phyloP scores from a whole-genome alignment of 2,888 invertebrate species.

The Polia nebulosa region DNA sequence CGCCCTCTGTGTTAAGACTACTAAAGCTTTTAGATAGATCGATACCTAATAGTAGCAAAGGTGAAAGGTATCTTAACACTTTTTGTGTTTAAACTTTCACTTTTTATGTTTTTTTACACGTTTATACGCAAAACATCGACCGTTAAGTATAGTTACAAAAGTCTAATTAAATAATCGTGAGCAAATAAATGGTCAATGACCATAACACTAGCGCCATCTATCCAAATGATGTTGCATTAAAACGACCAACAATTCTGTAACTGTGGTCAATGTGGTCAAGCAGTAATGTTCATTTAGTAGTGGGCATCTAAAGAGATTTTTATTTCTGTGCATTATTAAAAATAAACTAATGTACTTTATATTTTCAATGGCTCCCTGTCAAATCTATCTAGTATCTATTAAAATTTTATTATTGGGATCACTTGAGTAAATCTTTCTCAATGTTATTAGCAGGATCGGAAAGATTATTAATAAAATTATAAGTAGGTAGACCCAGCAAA shows the following conservation, averaged over 20 bases:
- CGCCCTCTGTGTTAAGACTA: constrained; percentile 44
- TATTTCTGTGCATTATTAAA: background rate
- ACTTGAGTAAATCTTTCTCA: too few relatives aligned
- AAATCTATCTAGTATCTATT: too few relatives aligned
- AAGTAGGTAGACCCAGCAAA: too few relatives aligned
- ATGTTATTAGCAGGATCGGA: too few relatives aligned
- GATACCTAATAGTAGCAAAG: constrained; percentile 6
- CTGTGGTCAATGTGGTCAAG: background rate
- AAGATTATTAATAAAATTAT: too few relatives aligned
- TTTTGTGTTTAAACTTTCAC: background rate
- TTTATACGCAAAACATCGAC: background rate
- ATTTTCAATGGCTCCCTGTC: too few relatives aligned
- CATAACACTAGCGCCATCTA: constrained; percentile 74
- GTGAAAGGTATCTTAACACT: accelerated
- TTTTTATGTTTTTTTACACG: background rate
- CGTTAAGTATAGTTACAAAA: accelerated
- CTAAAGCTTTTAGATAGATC: constrained; percentile 33
- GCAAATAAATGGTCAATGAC: constrained; percentile 67
- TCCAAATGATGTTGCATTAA: background rate
- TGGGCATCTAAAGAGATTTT: background rate
- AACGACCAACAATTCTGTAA: background rate
- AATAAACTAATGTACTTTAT: too few relatives aligned
- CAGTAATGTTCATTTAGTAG: background rate
- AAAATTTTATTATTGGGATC: too few relatives aligned
- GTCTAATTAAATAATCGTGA: accelerated